Conservation (phyloP, 92 coral and sea anemone genomes). For the Zoanthus sansibaricus region DNA sequence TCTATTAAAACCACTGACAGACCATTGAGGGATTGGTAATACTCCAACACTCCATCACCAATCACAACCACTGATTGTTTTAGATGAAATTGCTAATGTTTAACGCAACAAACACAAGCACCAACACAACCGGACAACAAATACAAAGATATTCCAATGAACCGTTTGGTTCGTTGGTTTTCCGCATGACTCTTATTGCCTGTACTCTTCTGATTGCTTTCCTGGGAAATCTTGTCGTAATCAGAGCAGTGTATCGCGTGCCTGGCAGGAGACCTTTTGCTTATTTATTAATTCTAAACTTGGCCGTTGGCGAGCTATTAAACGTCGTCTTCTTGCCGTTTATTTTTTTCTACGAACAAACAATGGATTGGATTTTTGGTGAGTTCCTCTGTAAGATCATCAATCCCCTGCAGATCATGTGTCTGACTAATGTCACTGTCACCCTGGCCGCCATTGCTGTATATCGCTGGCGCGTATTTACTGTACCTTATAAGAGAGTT, state of each 20-base stretch:
- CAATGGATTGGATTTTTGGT: conserved; percentile 71
- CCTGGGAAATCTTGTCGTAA: conserved; percentile 16
- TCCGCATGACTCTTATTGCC: conserved; percentile 15
- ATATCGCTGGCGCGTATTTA: conserved; percentile 54
- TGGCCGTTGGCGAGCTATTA: conserved; percentile 80
- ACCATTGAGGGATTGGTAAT: not conserved
- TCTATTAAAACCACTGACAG: not conserved
- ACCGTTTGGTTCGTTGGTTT: conserved; percentile 10
- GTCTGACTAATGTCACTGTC: conserved; percentile 68
- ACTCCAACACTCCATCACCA: not conserved
- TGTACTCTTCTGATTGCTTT: conserved; percentile 27
- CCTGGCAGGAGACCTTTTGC: conserved; percentile 62
- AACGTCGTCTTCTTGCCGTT: conserved; percentile 71
- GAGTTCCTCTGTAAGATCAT: conserved; percentile 67
- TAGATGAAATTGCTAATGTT: not conserved
- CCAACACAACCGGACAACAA: not conserved
- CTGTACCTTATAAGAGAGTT: conserved; percentile 1
- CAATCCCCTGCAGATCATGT: conserved; percentile 68
- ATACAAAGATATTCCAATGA: not conserved
- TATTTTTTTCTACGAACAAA: conserved; percentile 35
- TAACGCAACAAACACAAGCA: not conserved
- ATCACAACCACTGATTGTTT: not conserved
- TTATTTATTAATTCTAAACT: conserved; percentile 71
- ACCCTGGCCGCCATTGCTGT: conserved; percentile 76
- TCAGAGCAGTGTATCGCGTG: conserved; percentile 15